Base-by-base conservation (phyloP, 1,140 invertebrate genomes). In the Lasioglossum baleicum region DNA sequence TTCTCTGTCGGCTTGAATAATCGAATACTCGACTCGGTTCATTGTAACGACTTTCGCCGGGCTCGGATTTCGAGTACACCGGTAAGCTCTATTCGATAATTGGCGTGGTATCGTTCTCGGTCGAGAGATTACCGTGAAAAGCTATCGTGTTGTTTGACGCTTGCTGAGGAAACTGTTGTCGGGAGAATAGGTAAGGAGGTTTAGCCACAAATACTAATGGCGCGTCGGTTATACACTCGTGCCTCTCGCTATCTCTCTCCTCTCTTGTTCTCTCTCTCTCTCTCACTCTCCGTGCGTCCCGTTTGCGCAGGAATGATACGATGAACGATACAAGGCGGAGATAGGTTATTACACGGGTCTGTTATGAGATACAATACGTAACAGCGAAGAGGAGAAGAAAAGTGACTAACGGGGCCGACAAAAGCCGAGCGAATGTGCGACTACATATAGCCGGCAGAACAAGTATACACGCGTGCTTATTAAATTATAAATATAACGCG, bases 301-400 rank as follows among this genome's bases (percentile, higher is more conserved):
- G 60, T 58, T 75, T 61, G 17, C 81, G n/a, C 44, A 22, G 44
- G 13, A 78, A 72, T 31, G 60, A 71, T 78, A 72, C 67, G 69
- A 53, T 78, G 64, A 78, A 72, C 35, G 76, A 78, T 78, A 53
- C 40, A 56, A 66, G 51, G 35, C 8, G 20, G 48, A 67, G 53
- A 80, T 75, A 67, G 63, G 20, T 80, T 53, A 66, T 74, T 74
- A 66, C 26, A 67, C 53, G 64, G 51, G 15, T 44, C 7, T 65
- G 51, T 65, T 56, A 65, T 31, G 61, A 56, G 22, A 44, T n/a
- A 42, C 8, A 22, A 35, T 73, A 40, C 53, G 4, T 44, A 58
- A 35, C 48, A 6, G 15, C 48, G 10, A 67, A 67, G 44, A 63
- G 42, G 53, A 65, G 51, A 40, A 67, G 64, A 61, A 74, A 71